phyloP scores from a whole-genome alignment of 1,140 invertebrate genomes.

The Drosophila triauraria region DNA sequence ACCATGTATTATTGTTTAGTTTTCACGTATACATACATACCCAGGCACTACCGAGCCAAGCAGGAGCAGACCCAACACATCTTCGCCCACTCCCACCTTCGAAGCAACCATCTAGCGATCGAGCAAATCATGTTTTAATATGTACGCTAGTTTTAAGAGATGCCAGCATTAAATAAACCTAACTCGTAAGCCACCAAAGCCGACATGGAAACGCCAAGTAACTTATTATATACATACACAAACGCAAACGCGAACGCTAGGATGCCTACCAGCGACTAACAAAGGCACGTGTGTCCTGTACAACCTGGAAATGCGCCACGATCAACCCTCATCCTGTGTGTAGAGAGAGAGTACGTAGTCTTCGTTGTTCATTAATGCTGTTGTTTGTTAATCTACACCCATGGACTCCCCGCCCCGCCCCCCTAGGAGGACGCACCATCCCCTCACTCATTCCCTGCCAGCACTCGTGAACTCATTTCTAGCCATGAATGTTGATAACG shows the following conservation, averaged over 20 bases:
- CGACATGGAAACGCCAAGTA: constrained; percentile 27
- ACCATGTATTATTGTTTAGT: constrained; percentile 39
- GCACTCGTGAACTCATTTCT: constrained; percentile 5
- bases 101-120: constrained; percentile 15
- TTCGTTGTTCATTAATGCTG: constrained; percentile 48
- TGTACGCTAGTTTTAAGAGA: constrained; percentile 51
- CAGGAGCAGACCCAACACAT: constrained; percentile 1
- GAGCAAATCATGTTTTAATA: constrained; percentile 32
- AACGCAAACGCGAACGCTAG: constrained; percentile 8
- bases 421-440: constrained; percentile 17
- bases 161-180: constrained; percentile 54
- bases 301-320: constrained; percentile 48
- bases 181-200: constrained; percentile 40
- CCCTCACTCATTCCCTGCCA: not conserved
- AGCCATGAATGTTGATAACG: constrained; percentile 45
- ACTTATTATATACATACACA: constrained; percentile 36
- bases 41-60: constrained; percentile 12
- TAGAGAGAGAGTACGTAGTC: constrained; percentile 17
- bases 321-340: constrained; percentile 41
- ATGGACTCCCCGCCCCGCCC: constrained; percentile 21
- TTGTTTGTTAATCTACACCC: constrained; percentile 43
- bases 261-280: constrained; percentile 39
- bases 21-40: constrained; percentile 19
- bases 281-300: constrained; percentile 60
- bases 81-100: not conserved